phyloP scores from a whole-genome alignment of 2,797 vertebrate genomes.

The Allobates femoralis region DNA sequence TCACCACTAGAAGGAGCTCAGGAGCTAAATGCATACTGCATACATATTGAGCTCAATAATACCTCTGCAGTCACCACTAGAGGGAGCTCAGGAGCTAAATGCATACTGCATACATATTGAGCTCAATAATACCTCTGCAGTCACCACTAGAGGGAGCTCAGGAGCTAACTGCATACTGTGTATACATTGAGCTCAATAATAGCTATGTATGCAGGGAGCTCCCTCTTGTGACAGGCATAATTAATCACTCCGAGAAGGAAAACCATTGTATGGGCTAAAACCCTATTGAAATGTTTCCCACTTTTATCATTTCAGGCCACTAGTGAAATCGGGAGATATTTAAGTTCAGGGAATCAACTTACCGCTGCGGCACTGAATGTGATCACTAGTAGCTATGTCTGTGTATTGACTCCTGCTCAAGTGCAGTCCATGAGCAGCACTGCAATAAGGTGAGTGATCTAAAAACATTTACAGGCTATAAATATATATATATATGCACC shows the following conservation, averaged over 20 bases:
- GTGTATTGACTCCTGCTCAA: slow-evolving; percentile 57
- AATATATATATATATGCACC: background rate
- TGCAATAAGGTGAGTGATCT: slow-evolving; percentile 69
- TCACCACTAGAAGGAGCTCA: too few relatives aligned
- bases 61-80: background rate
- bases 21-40: too few relatives aligned
- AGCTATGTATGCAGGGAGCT: too few relatives aligned
- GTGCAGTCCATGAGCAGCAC: slow-evolving; percentile 54
- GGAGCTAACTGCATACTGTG: too few relatives aligned
- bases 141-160: too few relatives aligned
- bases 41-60: too few relatives aligned
- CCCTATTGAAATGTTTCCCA: background rate
- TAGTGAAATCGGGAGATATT: slow-evolving; percentile 55
- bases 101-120: too few relatives aligned
- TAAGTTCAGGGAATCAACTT: slow-evolving; percentile 50
- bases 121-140: too few relatives aligned
- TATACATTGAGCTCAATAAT: background rate
- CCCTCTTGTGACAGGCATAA: background rate
- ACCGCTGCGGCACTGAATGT: slow-evolving; percentile 36
- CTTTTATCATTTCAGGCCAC: slow-evolving; percentile 64
- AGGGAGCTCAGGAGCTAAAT: too few relatives aligned
- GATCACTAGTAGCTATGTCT: slow-evolving; percentile 61
- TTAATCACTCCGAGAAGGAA: background rate
- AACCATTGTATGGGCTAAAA: background rate
- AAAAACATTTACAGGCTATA: background rate